Percentiles rank a stretch among this genome's conserved stretches.
Evolutionary conservation across 2,797 vertebrate species (phyloP).

Genomic region (Anomalospiza imberbis): DNA sequence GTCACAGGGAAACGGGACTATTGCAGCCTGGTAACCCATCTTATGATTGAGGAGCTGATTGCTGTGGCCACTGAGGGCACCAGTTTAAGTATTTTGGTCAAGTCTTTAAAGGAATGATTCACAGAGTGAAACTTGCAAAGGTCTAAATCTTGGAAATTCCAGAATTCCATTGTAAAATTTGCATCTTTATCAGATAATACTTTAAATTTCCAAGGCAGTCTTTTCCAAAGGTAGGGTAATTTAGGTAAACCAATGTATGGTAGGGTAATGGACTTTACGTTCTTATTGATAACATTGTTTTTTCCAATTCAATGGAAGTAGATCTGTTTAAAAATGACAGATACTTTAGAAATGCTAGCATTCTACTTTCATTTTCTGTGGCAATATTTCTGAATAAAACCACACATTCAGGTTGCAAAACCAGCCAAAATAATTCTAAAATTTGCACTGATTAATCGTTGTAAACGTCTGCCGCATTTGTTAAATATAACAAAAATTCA

Average conservation of each 20-base stretch:
- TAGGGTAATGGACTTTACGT: background rate
- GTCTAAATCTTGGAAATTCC: background rate
- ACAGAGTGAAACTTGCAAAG: background rate
- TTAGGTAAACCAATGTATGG: background rate
- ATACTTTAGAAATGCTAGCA: background rate
- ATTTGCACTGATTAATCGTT: background rate
- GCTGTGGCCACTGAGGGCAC: background rate
- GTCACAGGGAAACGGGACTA: background rate
- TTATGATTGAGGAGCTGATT: fast-evolving
- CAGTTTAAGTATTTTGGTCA: background rate
- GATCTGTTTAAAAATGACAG: background rate
- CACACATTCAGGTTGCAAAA: background rate
- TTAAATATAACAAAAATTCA: background rate
- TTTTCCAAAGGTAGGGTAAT: background rate
- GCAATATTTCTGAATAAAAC: conserved; percentile 2
- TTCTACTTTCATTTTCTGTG: background rate
- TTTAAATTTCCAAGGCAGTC: background rate
- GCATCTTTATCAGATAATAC: background rate
- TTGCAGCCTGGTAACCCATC: background rate
- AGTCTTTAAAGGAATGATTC: background rate
- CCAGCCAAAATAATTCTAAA: background rate
- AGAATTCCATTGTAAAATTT: background rate
- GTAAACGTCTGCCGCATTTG: background rate
- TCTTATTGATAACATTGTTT: background rate
- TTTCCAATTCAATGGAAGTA: background rate